Evolutionary conservation across 2,113 vertebrate species (phyloP).

Genomic region (Cariama cristata): DNA sequence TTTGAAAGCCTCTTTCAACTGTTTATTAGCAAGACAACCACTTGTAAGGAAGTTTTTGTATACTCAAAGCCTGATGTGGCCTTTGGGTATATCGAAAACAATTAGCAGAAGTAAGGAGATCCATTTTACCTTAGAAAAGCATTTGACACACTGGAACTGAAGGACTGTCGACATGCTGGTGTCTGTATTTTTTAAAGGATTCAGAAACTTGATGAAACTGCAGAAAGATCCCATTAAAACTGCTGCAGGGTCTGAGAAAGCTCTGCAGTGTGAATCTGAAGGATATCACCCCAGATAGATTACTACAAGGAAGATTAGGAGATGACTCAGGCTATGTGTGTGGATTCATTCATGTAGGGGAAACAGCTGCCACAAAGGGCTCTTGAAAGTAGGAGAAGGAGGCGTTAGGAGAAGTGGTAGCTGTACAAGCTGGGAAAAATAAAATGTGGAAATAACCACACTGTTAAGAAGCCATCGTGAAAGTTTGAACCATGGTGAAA

Average conservation of each 20-base stretch:
- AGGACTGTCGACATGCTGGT: fast-evolving
- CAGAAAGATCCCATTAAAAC: background rate
- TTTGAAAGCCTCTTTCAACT: background rate
- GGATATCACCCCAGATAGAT: background rate
- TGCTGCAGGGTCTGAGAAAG: background rate
- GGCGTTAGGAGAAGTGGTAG: background rate
- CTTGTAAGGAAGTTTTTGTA: background rate
- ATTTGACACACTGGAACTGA: background rate
- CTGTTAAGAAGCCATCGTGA: background rate
- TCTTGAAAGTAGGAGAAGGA: background rate
- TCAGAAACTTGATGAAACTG: background rate
- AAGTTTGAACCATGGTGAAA: background rate
- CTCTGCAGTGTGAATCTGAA: background rate
- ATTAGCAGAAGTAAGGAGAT: background rate
- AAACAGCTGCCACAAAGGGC: background rate
- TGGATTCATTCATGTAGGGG: background rate
- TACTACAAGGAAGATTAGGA: background rate
- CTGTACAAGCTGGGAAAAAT: background rate
- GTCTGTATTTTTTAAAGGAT: background rate
- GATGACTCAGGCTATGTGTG: background rate
- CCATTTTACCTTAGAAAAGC: background rate
- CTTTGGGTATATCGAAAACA: background rate
- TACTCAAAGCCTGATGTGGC: background rate
- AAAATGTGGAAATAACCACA: background rate
- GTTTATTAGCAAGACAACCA: background rate